Conservation (phyloP, 2,797 vertebrate species). For the Lepus townsendii region DNA sequence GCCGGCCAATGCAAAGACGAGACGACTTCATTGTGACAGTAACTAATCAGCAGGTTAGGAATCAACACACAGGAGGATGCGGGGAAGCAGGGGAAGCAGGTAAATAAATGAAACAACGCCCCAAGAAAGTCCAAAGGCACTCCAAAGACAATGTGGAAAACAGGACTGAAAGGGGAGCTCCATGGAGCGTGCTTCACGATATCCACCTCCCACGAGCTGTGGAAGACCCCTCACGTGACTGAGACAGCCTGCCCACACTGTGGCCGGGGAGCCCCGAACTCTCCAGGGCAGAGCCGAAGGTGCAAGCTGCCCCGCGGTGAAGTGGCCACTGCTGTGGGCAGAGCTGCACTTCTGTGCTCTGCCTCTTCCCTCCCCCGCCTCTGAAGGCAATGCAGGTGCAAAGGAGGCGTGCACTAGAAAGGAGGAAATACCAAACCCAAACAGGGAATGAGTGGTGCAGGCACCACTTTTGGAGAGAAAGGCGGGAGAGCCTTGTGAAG, state of each 20-base stretch:
- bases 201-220: too few species aligned
- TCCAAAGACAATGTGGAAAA: neutral
- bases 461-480: too few species aligned
- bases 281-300: neutral
- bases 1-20: neutral
- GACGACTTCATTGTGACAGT: neutral
- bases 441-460: too few species aligned
- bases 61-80: neutral
- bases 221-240: neutral
- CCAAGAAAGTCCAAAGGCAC: neutral
- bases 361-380: neutral
- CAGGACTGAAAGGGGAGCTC: neutral
- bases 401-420: too few species aligned
- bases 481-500: too few species aligned
- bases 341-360: neutral
- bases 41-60: neutral
- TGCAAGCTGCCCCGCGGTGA: too few species aligned
- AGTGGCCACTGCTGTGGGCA: too few species aligned
- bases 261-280: neutral
- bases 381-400: too few species aligned
- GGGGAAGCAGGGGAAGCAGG: neutral
- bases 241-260: neutral
- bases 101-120: neutral
- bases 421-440: too few species aligned
- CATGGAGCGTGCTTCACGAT: too few species aligned